Evolutionary conservation across 2,888 invertebrate genomes (phyloP), one percentile per base, ranked within the genome.

Genomic region (Drosophila mulleri): DNA sequence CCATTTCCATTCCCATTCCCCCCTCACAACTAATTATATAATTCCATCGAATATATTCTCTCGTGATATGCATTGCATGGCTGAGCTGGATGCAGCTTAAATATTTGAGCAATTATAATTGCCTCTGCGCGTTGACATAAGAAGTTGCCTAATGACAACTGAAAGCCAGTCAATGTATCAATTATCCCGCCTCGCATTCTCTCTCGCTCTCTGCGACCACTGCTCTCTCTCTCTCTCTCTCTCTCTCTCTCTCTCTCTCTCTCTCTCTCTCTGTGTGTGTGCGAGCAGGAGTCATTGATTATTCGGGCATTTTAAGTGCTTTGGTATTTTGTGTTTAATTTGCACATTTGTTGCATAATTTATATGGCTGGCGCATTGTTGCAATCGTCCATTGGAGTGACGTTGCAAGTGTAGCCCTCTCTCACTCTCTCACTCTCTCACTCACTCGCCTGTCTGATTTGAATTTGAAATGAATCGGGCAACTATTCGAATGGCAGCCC

Each of bases 241-340:
- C n/a, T n/a, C n/a, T n/a, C n/a, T n/a, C n/a, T n/a, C n/a, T n/a
- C n/a, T n/a, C n/a, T n/a, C n/a, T n/a, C n/a, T n/a, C n/a, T n/a
- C n/a, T n/a, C n/a, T n/a, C n/a, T n/a, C n/a, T n/a, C n/a, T n/a
- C 29, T 35, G 35, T 11, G 11, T 35, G 35, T 11, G 11, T 2
- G 26, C 32, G 29, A 29, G 29, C 32, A 44, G 18, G 48, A 37
- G 50, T 74, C 84, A 84, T 89, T 89, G 75, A 75, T 73, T 87
- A 86, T 86, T 81, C 75, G 72, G 50, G 56, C 77, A 68, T 83
- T 85, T 87, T 85, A 89, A 85, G 84, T 83, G 84, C 88, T 89
- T 82, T 83, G 87, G 76, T 47, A 83, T 88, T 84, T 84, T 87
- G 82, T 79, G 88, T 85, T 82, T 89, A 89, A 85, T 89, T 88